Evolutionary conservation across 2,113 vertebrate species (phyloP), one percentile per base, ranked within the genome.

Genomic region (Hymenochirus boettgeri): DNA sequence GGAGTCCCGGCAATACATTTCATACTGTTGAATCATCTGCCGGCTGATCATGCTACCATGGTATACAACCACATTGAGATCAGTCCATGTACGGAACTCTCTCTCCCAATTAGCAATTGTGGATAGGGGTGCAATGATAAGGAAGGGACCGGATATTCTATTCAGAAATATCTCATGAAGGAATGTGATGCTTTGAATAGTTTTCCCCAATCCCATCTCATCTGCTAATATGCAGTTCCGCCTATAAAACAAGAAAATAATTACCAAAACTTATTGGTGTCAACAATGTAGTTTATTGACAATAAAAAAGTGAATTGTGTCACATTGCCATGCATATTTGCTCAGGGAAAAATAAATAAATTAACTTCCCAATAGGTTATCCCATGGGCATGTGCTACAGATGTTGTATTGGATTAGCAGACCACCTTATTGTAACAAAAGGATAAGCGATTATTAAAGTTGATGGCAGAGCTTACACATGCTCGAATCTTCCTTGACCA

Each of bases 21-120:
- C 96, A 50, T 98, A 99, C 77, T 96, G 96, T 76, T 98, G 96
- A 65, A 99, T 95, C 96, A 99, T 99, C 80, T 99, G 96, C 76
- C 95, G 86, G 85, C 96, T 99, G 81, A 97, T 87, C 85, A 94
- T 83, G 58, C 95, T 98, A 4, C 96, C 96, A 1, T 99, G 96
- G 78, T 98, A 99, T 59, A 99, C 95, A 10, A 99, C 96, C 56
- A 97, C 91, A 1, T 99, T 98, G 60, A 95, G 88, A 74, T 95
- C 83, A 31, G 95, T 95, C 96, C 96, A 99, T 0, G 93, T 98
- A 70, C 82, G 93, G 73, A 99, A 99, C 70, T 99, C 96, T 52
- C 96, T 86, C 77, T 99, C 96, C 96, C 96, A 99, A 85, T 99
- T 99, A 18, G 96, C 73, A 62, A 99, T 99, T n/a, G 96, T 99